These are phyloP conservation scores for Callipepla squamata DNA, from an alignment of 2,113 vertebrate genomes.

Conservation along the genomic window DNA sequence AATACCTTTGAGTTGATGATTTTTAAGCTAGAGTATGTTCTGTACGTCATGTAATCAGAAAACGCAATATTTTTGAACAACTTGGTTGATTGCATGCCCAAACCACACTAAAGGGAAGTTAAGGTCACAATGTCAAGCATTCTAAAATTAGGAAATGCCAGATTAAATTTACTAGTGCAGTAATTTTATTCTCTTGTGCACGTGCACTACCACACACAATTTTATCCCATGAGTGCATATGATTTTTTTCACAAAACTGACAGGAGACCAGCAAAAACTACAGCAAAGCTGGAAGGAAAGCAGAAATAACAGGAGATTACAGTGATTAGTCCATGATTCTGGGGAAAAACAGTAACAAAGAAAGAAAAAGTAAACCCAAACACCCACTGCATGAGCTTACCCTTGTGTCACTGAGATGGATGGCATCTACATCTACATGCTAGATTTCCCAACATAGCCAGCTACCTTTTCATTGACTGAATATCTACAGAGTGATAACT, in stretches of 20 bases:
- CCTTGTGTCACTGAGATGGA: not conserved
- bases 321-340: not conserved
- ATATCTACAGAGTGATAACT: not conserved
- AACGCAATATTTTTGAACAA: not conserved
- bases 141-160: slow-evolving; percentile 5
- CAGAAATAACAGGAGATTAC: slow-evolving; percentile 20
- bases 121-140: not conserved
- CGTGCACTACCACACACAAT: not conserved
- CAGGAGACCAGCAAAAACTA: not conserved
- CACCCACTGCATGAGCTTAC: not conserved
- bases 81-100: not conserved
- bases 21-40: not conserved
- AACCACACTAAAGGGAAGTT: not conserved
- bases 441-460: not conserved
- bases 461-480: not conserved
- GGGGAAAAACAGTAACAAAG: not conserved
- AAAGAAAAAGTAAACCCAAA: not conserved
- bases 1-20: not conserved
- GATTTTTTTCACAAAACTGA: not conserved
- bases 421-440: rapidly evolving
- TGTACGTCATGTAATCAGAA: not conserved
- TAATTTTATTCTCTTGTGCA: not conserved
- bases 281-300: slow-evolving; percentile 3
- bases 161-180: slow-evolving; percentile 12
- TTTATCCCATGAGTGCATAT: not conserved